Conservation (phyloP, 2,888 invertebrate species). For the Dryadula phaetusa region DNA sequence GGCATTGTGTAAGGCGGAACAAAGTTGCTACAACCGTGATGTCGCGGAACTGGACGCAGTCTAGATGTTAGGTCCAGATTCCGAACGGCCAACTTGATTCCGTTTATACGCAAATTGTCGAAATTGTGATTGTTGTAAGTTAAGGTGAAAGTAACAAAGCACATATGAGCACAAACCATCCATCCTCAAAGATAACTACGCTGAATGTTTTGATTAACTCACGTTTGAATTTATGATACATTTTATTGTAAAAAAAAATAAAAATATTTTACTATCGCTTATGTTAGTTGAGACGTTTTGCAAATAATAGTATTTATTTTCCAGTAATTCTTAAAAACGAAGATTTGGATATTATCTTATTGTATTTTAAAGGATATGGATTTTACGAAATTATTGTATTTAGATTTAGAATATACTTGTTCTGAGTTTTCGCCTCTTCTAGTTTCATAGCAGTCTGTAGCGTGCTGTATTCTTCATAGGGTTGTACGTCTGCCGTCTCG, state of each 20-base stretch:
- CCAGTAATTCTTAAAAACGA: conserved; percentile 69
- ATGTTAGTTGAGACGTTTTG: conserved; percentile 81
- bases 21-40: conserved; percentile 31
- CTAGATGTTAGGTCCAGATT: conserved; percentile 16
- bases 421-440: conserved; percentile 62
- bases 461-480: conserved; percentile 52
- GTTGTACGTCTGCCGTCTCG: conserved; percentile 42
- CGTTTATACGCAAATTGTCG: conserved; percentile 53
- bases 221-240: conserved; percentile 84
- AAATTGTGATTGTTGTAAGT: conserved; percentile 80
- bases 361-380: conserved; percentile 74
- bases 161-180: conserved; percentile 83
- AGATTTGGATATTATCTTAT: conserved; percentile 64
- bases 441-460: conserved; percentile 61
- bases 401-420: conserved; percentile 59
- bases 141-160: conserved; percentile 77
- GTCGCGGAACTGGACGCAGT: conserved; percentile 25
- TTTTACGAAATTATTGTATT: conserved; percentile 67
- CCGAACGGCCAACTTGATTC: conserved; percentile 43
- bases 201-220: conserved; percentile 81
- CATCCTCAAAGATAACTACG: conserved; percentile 79
- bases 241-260: conserved; percentile 80
- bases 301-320: conserved; percentile 82
- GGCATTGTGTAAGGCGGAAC: conserved; percentile 54
- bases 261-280: conserved; percentile 82